phyloP scores from a whole-genome alignment of 2,113 vertebrate genomes.

The Myiagra hebetior region DNA sequence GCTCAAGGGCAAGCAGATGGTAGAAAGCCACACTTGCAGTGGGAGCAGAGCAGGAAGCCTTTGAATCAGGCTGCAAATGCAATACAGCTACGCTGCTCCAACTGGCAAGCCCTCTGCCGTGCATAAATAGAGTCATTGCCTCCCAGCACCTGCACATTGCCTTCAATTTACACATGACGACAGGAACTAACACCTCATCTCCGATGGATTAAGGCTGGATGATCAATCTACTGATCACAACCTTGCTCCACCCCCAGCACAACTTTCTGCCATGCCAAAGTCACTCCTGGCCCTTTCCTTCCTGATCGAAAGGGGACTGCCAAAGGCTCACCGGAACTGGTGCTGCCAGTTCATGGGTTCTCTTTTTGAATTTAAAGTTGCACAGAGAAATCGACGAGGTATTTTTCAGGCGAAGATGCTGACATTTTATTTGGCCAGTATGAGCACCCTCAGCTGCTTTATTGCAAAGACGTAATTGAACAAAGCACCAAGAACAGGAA shows the following conservation, averaged over 20 bases:
- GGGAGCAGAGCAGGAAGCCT: neutral
- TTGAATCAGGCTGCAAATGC: neutral
- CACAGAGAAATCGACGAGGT: neutral
- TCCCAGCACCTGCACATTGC: neutral
- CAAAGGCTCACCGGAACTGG: neutral
- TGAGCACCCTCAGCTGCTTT: neutral
- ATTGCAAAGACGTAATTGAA: neutral
- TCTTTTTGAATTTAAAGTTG: neutral
- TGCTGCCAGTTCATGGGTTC: neutral
- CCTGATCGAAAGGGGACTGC: neutral
- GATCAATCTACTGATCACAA: neutral
- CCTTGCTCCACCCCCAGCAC: neutral
- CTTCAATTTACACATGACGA: neutral
- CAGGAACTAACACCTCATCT: neutral
- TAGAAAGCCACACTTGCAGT: neutral
- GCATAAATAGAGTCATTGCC: neutral
- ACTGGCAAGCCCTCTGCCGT: neutral
- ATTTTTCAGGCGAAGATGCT: neutral
- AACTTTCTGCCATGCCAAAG: neutral
- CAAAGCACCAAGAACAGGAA: neutral
- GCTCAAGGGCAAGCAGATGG: neutral
- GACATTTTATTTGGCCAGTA: neutral
- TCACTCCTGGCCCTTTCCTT: neutral
- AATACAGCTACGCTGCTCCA: fast-evolving
- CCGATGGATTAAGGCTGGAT: neutral